Evolutionary conservation across 2,797 vertebrate genomes (phyloP), one percentile per base, ranked within the genome.

Genomic region (Enteromius argenteus): DNA sequence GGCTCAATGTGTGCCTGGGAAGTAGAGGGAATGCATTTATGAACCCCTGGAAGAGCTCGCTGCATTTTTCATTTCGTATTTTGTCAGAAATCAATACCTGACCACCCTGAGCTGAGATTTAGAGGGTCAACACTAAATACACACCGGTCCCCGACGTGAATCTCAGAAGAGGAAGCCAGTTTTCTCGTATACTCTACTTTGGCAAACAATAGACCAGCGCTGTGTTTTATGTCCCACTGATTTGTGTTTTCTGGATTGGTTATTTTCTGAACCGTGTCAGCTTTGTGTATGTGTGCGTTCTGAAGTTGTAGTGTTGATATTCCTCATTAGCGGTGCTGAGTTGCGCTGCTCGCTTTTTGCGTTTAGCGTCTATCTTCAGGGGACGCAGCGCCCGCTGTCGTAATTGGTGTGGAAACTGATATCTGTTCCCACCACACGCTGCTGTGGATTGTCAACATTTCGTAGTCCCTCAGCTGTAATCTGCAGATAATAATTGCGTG

Each of bases 51-150:
- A 84, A 90, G 56, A 87, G 83, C 64, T 73, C 56, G 53, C 67
- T 80, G 72, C 77, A 80, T 89, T 83, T 84, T 46, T 53, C 83
- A 84, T 79, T 83, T 85, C 81, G 64, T 85, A 89, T 86, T 88
- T 87, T 60, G 39, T 85, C 84, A 69, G 85, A 89, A 89, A 88
- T 89, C 86, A 37, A 89, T 89, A 87, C 56, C 4, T 27, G 51
- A 84, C 80, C 84, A 79, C 71, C 68, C 75, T 66, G 74, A 71
- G 80, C 68, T 79, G 32, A 84, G 87, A 85, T 88, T 85, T 86
- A 87, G 73, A 81, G 53, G 80, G 58, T 77, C 75, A 79, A 85
- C 83, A 72, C 85, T 84, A 87, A 88, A 87, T 84, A 72, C 78
- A 60, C 73, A 74, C 23, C 13, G 37, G 68, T 79, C 79, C 74